These are phyloP conservation scores for Iphiclides podalirius DNA, from an alignment of 2,888 invertebrate genomes.

Conservation along the genomic window DNA sequence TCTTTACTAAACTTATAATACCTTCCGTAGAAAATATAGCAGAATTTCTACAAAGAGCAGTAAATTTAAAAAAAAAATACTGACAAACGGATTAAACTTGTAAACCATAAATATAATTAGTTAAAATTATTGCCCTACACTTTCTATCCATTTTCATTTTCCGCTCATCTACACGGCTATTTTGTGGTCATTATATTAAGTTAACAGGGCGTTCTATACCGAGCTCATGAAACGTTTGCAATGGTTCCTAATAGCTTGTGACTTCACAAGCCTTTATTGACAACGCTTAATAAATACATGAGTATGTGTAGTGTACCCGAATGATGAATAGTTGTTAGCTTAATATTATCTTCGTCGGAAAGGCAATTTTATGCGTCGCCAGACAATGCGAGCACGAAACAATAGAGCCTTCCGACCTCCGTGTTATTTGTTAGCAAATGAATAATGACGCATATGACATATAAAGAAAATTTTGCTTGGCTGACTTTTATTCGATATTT, in stretches of 20 bases:
- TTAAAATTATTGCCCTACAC: slow-evolving; percentile 16
- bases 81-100: slow-evolving; percentile 6
- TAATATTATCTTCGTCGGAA: slow-evolving; percentile 30
- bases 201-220: slow-evolving; percentile 43
- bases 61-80: slow-evolving; percentile 7
- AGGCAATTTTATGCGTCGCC: slow-evolving; percentile 9
- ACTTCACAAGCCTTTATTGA: slow-evolving; percentile 31
- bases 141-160: slow-evolving; percentile 30
- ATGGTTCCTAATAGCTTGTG: slow-evolving; percentile 39
- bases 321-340: slow-evolving; percentile 35
- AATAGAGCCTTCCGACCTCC: neutral
- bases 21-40: neutral
- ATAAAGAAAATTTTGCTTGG: slow-evolving; percentile 9
- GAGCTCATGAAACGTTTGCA: slow-evolving; percentile 39
- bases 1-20: neutral
- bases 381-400: neutral
- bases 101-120: slow-evolving; percentile 14
- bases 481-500: slow-evolving; percentile 8
- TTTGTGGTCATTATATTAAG: slow-evolving; percentile 46
- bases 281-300: slow-evolving; percentile 60
- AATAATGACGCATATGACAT: neutral
- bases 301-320: slow-evolving; percentile 37
- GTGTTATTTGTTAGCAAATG: slow-evolving; percentile 4
- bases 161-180: slow-evolving; percentile 30
- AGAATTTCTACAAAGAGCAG: slow-evolving; percentile 31